phyloP scores from a whole-genome alignment of 2,113 vertebrate genomes.

The Meleagris gallopavo region DNA sequence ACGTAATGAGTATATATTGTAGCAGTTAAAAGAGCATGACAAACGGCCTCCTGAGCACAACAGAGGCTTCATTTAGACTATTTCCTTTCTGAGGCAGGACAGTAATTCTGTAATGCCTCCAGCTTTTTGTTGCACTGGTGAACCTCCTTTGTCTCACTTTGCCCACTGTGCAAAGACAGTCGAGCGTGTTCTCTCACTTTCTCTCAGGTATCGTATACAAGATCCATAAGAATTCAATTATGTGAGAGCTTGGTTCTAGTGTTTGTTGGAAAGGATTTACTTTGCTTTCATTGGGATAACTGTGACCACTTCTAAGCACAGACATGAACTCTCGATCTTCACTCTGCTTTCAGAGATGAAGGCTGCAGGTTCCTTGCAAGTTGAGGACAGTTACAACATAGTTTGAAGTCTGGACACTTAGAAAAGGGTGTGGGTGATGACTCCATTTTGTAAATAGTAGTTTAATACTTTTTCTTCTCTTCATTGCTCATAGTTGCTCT shows the following conservation, averaged over 20 bases:
- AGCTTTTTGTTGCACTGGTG: slow-evolving; percentile 1
- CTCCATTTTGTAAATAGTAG: not conserved
- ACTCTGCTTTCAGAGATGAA: not conserved
- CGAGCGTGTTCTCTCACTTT: accelerated
- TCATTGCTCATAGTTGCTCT: not conserved
- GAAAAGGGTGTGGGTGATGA: not conserved
- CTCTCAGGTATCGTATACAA: slow-evolving; percentile 31
- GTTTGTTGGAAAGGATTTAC: slow-evolving; percentile 31
- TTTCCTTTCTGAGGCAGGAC: slow-evolving; percentile 11
- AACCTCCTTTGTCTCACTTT: not conserved
- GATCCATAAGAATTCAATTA: slow-evolving; percentile 38
- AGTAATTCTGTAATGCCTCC: not conserved
- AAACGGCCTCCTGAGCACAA: not conserved
- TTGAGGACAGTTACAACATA: not conserved
- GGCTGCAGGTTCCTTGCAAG: not conserved
- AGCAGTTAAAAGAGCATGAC: not conserved
- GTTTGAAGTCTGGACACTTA: not conserved
- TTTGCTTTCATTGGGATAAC: slow-evolving; percentile 9
- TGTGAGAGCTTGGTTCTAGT: not conserved
- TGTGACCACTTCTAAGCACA: not conserved
- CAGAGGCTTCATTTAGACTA: not conserved
- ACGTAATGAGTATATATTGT: not conserved
- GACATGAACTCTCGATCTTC: slow-evolving; percentile 3
- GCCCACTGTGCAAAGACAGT: not conserved
- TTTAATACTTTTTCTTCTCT: not conserved